Conservation (phyloP, 1,140 invertebrate genomes). For the Laupala kohalensis region DNA sequence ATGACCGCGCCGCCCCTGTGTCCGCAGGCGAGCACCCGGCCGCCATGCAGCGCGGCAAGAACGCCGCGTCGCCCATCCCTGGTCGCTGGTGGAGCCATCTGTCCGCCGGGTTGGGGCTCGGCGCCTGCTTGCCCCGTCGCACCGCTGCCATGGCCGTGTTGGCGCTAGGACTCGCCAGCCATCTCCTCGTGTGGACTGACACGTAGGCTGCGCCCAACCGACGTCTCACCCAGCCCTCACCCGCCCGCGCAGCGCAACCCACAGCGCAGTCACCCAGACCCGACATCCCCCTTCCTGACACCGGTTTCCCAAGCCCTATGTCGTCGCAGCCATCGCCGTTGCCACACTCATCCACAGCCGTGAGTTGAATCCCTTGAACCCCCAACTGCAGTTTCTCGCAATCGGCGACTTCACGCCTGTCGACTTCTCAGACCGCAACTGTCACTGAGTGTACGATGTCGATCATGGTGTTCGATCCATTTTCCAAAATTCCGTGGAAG, state of each 20-base stretch:
- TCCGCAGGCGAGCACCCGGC: conserved; percentile 36
- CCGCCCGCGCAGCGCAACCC: no score
- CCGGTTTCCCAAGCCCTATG: no score
- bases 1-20: neutral
- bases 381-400: no score
- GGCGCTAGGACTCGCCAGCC: conserved; percentile 24
- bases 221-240: neutral
- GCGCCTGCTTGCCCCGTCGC: conserved; percentile 28
- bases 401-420: neutral
- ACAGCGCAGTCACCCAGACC: no score
- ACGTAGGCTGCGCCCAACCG: conserved; percentile 11
- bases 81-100: conserved; percentile 33
- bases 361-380: no score
- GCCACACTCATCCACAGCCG: no score
- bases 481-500: no score
- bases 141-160: conserved; percentile 25
- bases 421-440: neutral
- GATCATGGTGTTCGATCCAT: neutral
- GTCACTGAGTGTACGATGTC: neutral
- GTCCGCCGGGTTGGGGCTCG: conserved; percentile 32
- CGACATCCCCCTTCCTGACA: no score
- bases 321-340: no score
- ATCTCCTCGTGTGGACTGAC: conserved; percentile 20
- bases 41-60: conserved; percentile 38
- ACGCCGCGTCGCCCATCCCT: conserved; percentile 35